Base-by-base conservation (phyloP, 2,888 invertebrate genomes). In the Mythimna ferrago region DNA sequence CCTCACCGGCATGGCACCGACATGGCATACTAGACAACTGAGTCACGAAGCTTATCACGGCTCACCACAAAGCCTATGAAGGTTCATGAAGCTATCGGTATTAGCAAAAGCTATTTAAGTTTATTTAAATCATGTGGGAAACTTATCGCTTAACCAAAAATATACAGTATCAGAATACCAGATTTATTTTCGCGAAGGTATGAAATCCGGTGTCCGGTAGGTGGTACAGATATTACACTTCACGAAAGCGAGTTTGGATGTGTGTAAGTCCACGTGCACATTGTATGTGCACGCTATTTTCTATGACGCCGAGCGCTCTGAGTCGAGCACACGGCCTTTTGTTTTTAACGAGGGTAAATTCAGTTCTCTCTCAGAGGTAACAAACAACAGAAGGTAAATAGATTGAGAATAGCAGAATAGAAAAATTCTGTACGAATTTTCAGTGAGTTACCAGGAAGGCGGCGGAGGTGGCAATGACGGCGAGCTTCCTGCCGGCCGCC, bases 381-480 rank as follows among this genome's bases (percentile, higher is more conserved):
- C 26, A 26, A 48, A 6, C 19, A 44, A 14, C 14, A 19, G 3
- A 0, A 19, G 19, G 2, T 7, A 9, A n/a, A 53, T 9, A n/a
- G 21, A n/a, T 9, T 53, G 26, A 26, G 54, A 14, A 56, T 56
- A 21, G 26, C 26, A 4, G 26, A 26, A 6, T 32, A 32, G 26
- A 32, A 14, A 14, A 26, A 7, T 19, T 51, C 6, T 51, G 51
- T 19, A 51, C 2, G 26, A 16, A 32, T 32, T 2, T 57, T 16
- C 7, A 7, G 16, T 21, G 0, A 14, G n/a, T 83, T 26, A 94
- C 94, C 78, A 91, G 87, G 56, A 94, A 94, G 6, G 90, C 88
- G 0, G 84, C 84, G 0, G 93, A 93, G 2, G 92, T 92, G 56
- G 86, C 89, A 19, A 94, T 83, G 61, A 94, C 88, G 1, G 93